Percentiles rank a stretch among this genome's conserved stretches.
phyloP scores from a whole-genome alignment of 2,113 vertebrate genomes.

The Tragelaphus imberbis region DNA sequence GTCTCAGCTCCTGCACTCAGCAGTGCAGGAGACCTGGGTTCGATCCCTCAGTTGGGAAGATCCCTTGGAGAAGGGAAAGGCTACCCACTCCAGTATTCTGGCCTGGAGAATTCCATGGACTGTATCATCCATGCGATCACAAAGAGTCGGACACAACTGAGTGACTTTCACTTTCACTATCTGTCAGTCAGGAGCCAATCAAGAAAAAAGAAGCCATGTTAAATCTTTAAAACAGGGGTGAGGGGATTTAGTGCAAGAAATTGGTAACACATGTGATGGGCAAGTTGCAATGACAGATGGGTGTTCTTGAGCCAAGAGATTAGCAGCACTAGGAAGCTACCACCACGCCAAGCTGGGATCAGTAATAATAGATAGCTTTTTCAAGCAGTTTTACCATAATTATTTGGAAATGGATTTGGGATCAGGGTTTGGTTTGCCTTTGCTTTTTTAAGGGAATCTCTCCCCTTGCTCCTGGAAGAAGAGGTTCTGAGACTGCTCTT shows the following conservation, averaged over 20 bases:
- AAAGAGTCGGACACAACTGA: background rate
- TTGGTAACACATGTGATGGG: constrained; percentile 18
- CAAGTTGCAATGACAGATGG: constrained; percentile 29
- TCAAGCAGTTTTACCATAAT: constrained; percentile 28
- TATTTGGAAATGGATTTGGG: background rate
- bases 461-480: background rate
- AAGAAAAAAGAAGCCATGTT: background rate
- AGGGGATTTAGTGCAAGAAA: constrained; percentile 9
- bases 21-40: background rate
- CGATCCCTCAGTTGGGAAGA: background rate
- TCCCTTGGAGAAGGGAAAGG: background rate
- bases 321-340: background rate
- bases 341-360: background rate
- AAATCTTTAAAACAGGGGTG: background rate
- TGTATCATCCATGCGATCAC: background rate
- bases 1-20: background rate
- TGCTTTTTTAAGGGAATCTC: constrained; percentile 14
- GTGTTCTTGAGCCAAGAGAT: background rate
- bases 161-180: background rate
- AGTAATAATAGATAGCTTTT: background rate
- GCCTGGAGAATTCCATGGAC: background rate
- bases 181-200: background rate
- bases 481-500: background rate
- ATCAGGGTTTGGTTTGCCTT: background rate
- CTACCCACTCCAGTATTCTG: background rate